Evolutionary conservation across 92 coral and sea anemone species (phyloP), one percentile per base, ranked within the genome.

Genomic region (Montipora capitata): DNA sequence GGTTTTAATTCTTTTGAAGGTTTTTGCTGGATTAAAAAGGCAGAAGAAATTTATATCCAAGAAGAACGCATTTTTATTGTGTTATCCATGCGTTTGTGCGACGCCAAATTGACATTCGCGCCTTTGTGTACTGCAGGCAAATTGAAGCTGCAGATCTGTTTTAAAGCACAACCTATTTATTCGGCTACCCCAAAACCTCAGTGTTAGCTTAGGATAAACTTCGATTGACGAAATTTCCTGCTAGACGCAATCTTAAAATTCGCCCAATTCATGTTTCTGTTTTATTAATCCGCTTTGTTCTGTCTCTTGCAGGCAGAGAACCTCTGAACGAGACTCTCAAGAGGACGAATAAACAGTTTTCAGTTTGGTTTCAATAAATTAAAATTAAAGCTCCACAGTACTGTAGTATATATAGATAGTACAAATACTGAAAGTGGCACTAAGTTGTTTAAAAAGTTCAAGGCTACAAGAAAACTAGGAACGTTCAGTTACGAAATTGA

Each of bases 241-340:
- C 18, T 7, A 15, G 43, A 79, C 41, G 9, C 54, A 82, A 16
- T 56, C 20, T 43, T 12, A 18, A 72, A 82, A 56, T 70, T 57
- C 54, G 85, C 52, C 12, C 61, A 20, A 18, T 6, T 59, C 79
- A 18, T 83, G 10, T 51, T 83, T 63, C 35, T 83, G 80, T 72
- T 72, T 71, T 72, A 94, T 95, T 97, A 94, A 97, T 97, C 98
- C 99, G 92, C 99, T 94, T 86, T 95, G 98, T 97, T 97, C 99
- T 95, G 97, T 95, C 97, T 97, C 97, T 97, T 97, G 92, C 96
- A 97, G 99, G 99, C 98, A 94, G 99, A 97, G 87, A 96, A 96
- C 94, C 95, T 94, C 79, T 95, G 96, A 93, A 58, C 68, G 40
- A 69, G 45, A 57, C 79, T 40, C 79, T 40, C 72, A 73, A 72